phyloP scores from a whole-genome alignment of 2,888 invertebrate species.

The Agrypnus murinus region DNA sequence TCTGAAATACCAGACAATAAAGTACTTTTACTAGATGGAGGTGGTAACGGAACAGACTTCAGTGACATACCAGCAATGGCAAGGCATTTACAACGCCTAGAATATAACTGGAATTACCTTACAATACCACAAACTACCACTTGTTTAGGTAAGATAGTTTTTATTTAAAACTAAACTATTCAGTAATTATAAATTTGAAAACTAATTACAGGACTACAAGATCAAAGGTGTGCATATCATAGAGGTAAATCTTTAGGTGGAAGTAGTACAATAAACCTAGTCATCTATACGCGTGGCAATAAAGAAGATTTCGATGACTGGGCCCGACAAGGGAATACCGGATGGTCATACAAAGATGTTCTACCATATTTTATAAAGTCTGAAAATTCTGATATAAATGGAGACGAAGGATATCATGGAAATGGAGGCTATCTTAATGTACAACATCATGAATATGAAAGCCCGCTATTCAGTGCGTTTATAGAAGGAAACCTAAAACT shows the following conservation, averaged over 20 bases:
- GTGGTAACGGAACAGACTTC: constrained; percentile 54
- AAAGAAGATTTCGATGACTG: constrained; percentile 54
- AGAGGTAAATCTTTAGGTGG: constrained; percentile 57
- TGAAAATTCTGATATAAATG: constrained; percentile 62
- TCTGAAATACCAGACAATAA: constrained; percentile 79
- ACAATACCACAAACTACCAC: constrained; percentile 17
- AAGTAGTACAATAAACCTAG: constrained; percentile 47
- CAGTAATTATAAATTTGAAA: too few species aligned
- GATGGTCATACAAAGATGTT: constrained; percentile 70
- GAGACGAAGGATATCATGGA: constrained; percentile 78
- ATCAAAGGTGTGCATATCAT: constrained; percentile 49
- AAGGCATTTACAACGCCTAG: constrained; percentile 7
- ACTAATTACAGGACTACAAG: too few species aligned
- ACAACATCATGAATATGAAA: constrained; percentile 74
- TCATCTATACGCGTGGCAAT: constrained; percentile 54
- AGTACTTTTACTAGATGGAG: constrained; percentile 81
- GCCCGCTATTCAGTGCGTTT: constrained; percentile 77
- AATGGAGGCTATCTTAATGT: constrained; percentile 79
- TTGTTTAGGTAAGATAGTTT: constrained; percentile 32
- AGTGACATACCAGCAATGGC: constrained; percentile 32
- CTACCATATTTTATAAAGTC: constrained; percentile 64
- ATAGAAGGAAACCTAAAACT: constrained; percentile 75
- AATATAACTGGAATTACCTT: constrained; percentile 34
- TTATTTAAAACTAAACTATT: too few species aligned
- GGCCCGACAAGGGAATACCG: constrained; percentile 61